Conservation (phyloP, 2,113 vertebrate genomes). For the Erythrocercus mccallii region DNA sequence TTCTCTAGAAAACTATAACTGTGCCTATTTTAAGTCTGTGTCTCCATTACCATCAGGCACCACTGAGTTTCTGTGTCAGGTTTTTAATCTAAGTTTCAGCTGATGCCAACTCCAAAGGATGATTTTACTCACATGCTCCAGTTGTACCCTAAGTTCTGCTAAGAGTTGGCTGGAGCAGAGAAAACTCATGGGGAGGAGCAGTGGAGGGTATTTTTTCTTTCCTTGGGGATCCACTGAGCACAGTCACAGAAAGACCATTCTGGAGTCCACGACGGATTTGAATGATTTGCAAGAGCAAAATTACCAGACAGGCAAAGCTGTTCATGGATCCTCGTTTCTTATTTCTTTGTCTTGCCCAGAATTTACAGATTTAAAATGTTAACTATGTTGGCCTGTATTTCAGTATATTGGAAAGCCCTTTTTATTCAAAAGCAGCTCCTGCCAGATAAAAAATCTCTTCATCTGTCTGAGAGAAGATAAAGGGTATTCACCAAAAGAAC, state of each 20-base stretch:
- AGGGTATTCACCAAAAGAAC: not conserved
- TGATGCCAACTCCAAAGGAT: not conserved
- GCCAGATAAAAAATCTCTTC: not conserved
- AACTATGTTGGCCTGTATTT: not conserved
- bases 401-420: not conserved
- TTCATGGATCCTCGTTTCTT: not conserved
- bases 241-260: not conserved
- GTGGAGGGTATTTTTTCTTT: not conserved
- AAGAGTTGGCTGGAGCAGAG: not conserved
- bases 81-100: not conserved
- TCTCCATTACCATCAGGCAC: not conserved
- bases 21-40: not conserved
- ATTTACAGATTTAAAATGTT: not conserved
- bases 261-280: rapidly evolving
- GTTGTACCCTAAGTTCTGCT: not conserved
- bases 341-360: not conserved
- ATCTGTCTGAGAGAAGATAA: not conserved
- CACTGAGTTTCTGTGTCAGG: not conserved
- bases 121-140: not conserved
- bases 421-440: not conserved
- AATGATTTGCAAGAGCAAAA: not conserved
- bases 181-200: not conserved
- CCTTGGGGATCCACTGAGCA: not conserved
- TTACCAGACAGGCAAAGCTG: not conserved
- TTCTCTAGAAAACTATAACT: not conserved